Evolutionary conservation across 2,888 invertebrate genomes (phyloP).

Genomic region (Miltochrista miniata): DNA sequence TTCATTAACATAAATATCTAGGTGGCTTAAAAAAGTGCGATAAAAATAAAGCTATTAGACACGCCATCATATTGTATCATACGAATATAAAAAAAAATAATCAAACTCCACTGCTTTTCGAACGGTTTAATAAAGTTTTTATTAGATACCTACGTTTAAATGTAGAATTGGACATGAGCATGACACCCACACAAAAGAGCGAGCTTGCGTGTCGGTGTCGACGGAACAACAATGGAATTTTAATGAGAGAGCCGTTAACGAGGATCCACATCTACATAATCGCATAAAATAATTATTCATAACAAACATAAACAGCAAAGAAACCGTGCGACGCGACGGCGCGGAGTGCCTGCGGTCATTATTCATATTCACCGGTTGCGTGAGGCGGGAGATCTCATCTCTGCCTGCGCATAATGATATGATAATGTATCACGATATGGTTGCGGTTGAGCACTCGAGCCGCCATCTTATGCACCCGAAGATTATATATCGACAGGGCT

Average conservation of each 20-base stretch:
- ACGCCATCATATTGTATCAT: conserved; percentile 6
- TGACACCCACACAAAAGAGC: conserved; percentile 57
- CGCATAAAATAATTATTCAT: conserved; percentile 73
- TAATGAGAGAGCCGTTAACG: conserved; percentile 72
- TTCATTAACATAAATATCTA: conserved; percentile 23
- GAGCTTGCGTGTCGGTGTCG: conserved; percentile 58
- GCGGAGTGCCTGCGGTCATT: conserved; percentile 41
- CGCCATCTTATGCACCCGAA: conserved; percentile 48
- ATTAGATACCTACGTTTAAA: conserved; percentile 5
- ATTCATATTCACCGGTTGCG: conserved; percentile 49
- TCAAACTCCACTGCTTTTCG: background rate
- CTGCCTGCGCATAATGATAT: conserved; percentile 47
- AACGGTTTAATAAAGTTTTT: conserved; percentile 11
- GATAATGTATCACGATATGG: conserved; percentile 53
- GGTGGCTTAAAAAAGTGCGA: conserved; percentile 17
- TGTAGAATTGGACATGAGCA: conserved; percentile 53
- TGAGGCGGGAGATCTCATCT: conserved; percentile 48
- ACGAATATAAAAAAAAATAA: background rate
- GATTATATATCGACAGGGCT: conserved; percentile 41
- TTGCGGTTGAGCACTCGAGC: conserved; percentile 34
- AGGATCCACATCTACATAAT: conserved; percentile 74
- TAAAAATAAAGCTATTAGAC: conserved; percentile 17
- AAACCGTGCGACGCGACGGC: conserved; percentile 50
- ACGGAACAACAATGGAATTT: conserved; percentile 73
- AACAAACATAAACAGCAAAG: conserved; percentile 63